Conservation (phyloP, 2,113 vertebrate species). For the Centropus unirufus region DNA sequence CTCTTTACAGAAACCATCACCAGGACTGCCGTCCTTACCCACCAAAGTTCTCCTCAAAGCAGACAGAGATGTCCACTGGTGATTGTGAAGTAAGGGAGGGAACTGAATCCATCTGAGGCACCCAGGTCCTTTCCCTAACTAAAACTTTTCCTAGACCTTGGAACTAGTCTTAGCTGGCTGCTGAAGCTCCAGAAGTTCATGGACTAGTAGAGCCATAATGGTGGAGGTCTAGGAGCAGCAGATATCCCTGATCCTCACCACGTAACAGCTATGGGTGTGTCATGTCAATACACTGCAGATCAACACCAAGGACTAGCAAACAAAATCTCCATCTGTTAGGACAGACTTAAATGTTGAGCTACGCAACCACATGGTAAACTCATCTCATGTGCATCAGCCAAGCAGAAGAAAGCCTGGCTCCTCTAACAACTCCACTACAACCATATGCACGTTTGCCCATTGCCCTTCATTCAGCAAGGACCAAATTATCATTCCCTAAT, state of each 20-base stretch:
- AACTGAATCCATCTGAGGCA: accelerated
- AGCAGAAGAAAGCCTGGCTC: background rate
- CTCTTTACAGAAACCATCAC: background rate
- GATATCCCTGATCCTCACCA: background rate
- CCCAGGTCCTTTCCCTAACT: background rate
- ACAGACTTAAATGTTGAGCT: background rate
- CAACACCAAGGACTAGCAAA: background rate
- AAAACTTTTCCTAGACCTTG: background rate
- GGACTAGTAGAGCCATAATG: accelerated
- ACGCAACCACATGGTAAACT: background rate
- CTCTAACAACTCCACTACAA: background rate
- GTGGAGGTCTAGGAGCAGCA: background rate
- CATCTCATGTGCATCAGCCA: background rate
- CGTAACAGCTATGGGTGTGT: accelerated
- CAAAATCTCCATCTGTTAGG: background rate
- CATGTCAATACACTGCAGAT: accelerated
- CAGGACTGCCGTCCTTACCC: background rate
- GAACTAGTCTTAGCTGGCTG: background rate
- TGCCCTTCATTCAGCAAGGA: background rate
- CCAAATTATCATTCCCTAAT: background rate
- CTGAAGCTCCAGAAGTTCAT: background rate
- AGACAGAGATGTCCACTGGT: background rate
- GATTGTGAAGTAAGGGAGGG: background rate
- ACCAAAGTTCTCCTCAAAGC: accelerated
- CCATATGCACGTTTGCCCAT: background rate